These are phyloP conservation scores for Andrena minutula DNA, from an alignment of 2,888 invertebrate species.

Conservation along the genomic window DNA sequence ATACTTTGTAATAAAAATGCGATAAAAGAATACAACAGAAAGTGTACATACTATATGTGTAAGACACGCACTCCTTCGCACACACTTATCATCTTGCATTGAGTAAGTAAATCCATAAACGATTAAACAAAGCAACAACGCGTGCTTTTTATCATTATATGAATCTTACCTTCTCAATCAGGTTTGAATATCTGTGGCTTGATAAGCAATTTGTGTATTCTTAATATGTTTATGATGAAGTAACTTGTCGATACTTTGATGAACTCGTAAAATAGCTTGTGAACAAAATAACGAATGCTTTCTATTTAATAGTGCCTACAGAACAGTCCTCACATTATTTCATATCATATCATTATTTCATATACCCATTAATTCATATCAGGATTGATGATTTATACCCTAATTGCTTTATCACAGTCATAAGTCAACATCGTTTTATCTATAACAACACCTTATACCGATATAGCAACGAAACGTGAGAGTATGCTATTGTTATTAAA, in stretches of 20 bases:
- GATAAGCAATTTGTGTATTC: slow-evolving; percentile 8
- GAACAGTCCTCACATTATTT: slow-evolving; percentile 28
- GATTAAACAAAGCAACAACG: slow-evolving; percentile 31
- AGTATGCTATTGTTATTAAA: slow-evolving; percentile 20
- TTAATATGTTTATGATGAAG: slow-evolving; percentile 15
- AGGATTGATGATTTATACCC: slow-evolving; percentile 10
- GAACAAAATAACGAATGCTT: slow-evolving; percentile 33
- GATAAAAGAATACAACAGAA: slow-evolving; percentile 61
- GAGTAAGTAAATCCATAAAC: slow-evolving; percentile 29
- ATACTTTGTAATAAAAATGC: slow-evolving; percentile 48
- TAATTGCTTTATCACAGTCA: slow-evolving; percentile 9
- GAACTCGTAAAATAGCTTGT: neutral
- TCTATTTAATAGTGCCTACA: slow-evolving; percentile 5
- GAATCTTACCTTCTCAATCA: neutral
- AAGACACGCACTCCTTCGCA: slow-evolving; percentile 52
- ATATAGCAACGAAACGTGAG: slow-evolving; percentile 13
- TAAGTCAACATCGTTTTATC: neutral
- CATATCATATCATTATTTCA: too few species aligned
- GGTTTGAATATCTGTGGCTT: neutral
- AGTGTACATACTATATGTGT: slow-evolving; percentile 50
- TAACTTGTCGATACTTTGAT: slow-evolving; percentile 3
- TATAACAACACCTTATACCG: slow-evolving; percentile 10
- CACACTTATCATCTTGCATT: slow-evolving; percentile 36
- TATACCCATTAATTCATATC: slow-evolving; percentile 11
- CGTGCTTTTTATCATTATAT: slow-evolving; percentile 24